phyloP scores from a whole-genome alignment of 1,140 invertebrate genomes.

The Nebria ingens region DNA sequence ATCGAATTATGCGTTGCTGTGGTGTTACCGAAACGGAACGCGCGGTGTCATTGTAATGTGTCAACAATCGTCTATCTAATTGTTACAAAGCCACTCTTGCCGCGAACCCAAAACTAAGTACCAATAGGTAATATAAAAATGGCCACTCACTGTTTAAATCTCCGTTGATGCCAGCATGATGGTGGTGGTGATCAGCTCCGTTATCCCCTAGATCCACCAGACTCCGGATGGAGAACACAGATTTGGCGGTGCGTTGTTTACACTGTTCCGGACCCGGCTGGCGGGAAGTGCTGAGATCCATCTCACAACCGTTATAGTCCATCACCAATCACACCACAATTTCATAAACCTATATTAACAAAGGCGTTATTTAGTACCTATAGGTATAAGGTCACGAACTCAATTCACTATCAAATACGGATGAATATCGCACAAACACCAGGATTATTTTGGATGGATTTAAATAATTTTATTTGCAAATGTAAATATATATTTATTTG shows the following conservation, averaged over 20 bases:
- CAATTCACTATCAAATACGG: too few relatives aligned
- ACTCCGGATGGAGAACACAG: slow-evolving; percentile 44
- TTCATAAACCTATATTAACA: background rate
- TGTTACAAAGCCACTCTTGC: too few relatives aligned
- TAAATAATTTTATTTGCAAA: too few relatives aligned
- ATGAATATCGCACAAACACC: too few relatives aligned
- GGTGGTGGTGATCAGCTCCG: too few relatives aligned
- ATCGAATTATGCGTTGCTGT: background rate
- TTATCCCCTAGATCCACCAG: slow-evolving; percentile 41
- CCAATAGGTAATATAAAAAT: background rate
- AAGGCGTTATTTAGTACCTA: too few relatives aligned
- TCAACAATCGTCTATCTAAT: background rate
- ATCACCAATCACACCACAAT: background rate
- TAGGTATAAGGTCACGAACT: too few relatives aligned
- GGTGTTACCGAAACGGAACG: background rate
- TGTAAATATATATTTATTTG: too few relatives aligned
- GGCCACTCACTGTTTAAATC: slow-evolving; percentile 8
- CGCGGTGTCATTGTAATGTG: background rate
- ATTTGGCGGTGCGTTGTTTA: slow-evolving; percentile 42
- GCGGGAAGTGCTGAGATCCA: slow-evolving; percentile 30
- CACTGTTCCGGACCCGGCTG: slow-evolving; percentile 16
- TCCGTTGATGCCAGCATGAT: background rate
- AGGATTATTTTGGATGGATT: too few relatives aligned
- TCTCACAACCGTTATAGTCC: slow-evolving; percentile 19
- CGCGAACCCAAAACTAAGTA: too few relatives aligned